Evolutionary conservation across 2,888 invertebrate genomes (phyloP), one percentile per base, ranked within the genome.

Genomic region (Brachylomia viminalis): DNA sequence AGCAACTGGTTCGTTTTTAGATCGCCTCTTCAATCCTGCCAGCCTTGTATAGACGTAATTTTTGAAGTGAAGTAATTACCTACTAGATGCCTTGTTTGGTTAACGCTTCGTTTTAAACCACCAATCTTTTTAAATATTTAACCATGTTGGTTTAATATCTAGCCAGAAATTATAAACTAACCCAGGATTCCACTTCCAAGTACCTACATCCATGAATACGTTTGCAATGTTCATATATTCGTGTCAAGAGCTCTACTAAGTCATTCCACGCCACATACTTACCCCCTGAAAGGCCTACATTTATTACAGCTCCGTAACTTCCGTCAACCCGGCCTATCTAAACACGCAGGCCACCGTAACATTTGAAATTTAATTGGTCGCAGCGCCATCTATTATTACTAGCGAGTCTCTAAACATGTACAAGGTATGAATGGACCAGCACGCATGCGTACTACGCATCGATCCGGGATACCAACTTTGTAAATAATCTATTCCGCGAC

Each of bases 391-490:
- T 95, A 89, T 91, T 91, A 89, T 90, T 80, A 78, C 85, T 81
- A 72, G 77, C 85, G 80, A 83, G 77, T 79, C 86, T 88, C 86
- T 89, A 90, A 87, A 84, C 86, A 86, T 79, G 81, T 84, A 73
- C 75, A 87, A 84, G 83, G 87, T 88, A 94, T 94, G 95, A 95
- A 96, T 94, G 95, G 87, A 88, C 84, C 87, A 94, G 81, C 92
- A 92, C 96, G 96, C 96, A 91, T 94, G 96, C 96, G 95, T 92
- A 93, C 86, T 92, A 87, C 85, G 83, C 92, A 96, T 96, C 92
- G 96, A 96, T 96, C 95, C 95, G 90, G 84, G 80, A 87, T 87
- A 90, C 91, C 87, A 87, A 87, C 90, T 90, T 69, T 88, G 92
- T 95, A 95, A 95, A 96, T 96, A 94, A 95, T 95, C 92, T 92